phyloP scores from a whole-genome alignment of 2,113 vertebrate genomes.

The Asarcornis scutulata region DNA sequence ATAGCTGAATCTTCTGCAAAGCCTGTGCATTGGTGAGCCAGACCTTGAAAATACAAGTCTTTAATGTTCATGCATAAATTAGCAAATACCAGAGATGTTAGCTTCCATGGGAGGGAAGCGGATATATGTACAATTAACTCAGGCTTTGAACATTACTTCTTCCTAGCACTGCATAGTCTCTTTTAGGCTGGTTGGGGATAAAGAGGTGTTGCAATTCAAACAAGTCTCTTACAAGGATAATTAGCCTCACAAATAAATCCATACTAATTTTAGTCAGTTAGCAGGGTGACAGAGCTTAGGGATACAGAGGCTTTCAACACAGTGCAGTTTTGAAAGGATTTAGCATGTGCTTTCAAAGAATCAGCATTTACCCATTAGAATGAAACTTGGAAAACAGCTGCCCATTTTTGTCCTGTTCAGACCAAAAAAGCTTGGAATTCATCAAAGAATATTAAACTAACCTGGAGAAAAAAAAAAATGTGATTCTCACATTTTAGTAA shows the following conservation, averaged over 20 bases:
- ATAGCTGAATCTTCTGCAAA: accelerated
- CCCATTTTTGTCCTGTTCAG: neutral
- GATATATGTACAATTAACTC: neutral
- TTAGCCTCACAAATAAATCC: neutral
- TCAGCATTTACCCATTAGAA: neutral
- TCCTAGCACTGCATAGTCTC: accelerated
- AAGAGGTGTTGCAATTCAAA: neutral
- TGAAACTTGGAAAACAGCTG: neutral
- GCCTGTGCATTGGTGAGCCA: accelerated
- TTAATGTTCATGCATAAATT: neutral
- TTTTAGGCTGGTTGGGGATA: neutral
- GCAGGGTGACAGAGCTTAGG: neutral
- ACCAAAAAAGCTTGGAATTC: neutral
- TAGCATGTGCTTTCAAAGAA: neutral
- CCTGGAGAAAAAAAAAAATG: neutral
- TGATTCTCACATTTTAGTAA: neutral
- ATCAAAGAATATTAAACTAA: neutral
- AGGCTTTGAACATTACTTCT: neutral
- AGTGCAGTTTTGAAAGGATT: neutral
- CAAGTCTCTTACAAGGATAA: neutral
- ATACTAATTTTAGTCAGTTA: neutral
- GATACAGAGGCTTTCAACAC: neutral
- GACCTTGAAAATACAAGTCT: neutral
- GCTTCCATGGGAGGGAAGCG: neutral
- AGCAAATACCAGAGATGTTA: accelerated